These are phyloP conservation scores for Leptothorax acervorum DNA, from an alignment of 2,888 invertebrate genomes.

Conservation along the genomic window DNA sequence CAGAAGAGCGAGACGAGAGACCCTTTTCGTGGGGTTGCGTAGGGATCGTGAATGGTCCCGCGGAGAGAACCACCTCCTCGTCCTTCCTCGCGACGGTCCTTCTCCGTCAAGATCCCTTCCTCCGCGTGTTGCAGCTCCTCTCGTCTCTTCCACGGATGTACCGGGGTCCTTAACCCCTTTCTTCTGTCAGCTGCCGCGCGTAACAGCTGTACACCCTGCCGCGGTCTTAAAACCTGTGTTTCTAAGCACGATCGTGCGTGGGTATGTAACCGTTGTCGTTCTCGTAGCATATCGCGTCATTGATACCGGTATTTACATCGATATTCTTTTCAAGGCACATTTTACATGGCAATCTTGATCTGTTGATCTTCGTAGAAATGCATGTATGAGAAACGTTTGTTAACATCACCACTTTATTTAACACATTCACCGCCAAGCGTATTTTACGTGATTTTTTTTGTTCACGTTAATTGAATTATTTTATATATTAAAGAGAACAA, in stretches of 20 bases:
- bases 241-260: constrained; percentile 39
- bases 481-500: too few species aligned
- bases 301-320: constrained; percentile 48
- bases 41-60: constrained; percentile 61
- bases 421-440: background rate
- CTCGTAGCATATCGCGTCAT: constrained; percentile 44
- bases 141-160: constrained; percentile 65
- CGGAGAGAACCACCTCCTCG: constrained; percentile 47
- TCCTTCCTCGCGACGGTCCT: constrained; percentile 62
- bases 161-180: constrained; percentile 84
- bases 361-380: background rate
- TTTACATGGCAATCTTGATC: background rate
- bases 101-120: constrained; percentile 67
- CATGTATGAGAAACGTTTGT: background rate
- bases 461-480: too few species aligned
- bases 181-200: constrained; percentile 83
- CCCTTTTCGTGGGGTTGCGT: constrained; percentile 57
- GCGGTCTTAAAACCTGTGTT: constrained; percentile 59
- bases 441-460: too few species aligned
- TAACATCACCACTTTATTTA: background rate
- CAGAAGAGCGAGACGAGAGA: constrained; percentile 48
- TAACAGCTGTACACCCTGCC: constrained; percentile 81
- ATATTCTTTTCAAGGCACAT: background rate
- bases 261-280: constrained; percentile 62
- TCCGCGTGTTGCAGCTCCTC: constrained; percentile 68